These are phyloP conservation scores for Antitype chi DNA, from an alignment of 2,888 invertebrate genomes.

Conservation along the genomic window DNA sequence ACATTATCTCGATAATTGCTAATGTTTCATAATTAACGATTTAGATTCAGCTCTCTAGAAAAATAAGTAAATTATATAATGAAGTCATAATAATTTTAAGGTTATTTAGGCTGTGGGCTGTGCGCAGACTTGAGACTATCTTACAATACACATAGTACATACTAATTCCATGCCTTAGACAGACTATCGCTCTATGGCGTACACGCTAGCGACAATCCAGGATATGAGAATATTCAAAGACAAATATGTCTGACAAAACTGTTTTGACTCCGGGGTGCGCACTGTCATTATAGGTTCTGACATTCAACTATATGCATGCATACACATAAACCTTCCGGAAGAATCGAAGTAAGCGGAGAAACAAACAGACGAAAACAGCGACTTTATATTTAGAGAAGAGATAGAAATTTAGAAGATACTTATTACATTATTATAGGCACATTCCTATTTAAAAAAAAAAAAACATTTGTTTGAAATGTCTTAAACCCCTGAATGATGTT, in stretches of 20 bases:
- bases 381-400: no score
- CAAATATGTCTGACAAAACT: not conserved
- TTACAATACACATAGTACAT: not conserved
- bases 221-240: not conserved
- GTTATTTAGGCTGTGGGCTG: not conserved
- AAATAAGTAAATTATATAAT: constrained; percentile 35
- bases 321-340: no score
- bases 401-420: no score
- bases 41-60: constrained; percentile 67
- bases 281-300: not conserved
- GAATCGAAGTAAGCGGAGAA: no score
- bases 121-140: not conserved
- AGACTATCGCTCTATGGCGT: not conserved
- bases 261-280: not conserved
- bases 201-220: not conserved
- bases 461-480: not conserved
- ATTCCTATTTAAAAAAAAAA: not conserved
- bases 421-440: no score
- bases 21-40: constrained; percentile 67
- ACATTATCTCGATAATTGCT: constrained; percentile 72
- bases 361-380: no score
- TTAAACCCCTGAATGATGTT: constrained; percentile 27
- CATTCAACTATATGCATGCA: no score
- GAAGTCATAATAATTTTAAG: constrained; percentile 18
- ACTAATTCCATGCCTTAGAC: not conserved